Conservation (phyloP, 2,113 vertebrate genomes). For the Colistium nudipinnis region DNA sequence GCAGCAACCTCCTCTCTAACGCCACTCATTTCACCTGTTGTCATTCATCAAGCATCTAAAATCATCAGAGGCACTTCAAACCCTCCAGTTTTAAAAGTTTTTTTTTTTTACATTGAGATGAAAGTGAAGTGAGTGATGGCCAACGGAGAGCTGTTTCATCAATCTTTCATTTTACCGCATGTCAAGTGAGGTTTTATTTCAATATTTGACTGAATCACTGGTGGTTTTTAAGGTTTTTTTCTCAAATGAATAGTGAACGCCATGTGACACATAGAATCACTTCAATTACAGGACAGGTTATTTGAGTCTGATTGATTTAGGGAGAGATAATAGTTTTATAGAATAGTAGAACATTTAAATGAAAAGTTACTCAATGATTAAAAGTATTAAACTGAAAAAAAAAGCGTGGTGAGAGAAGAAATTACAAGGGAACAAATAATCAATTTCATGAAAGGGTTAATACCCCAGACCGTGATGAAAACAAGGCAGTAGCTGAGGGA, state of each 20-base stretch:
- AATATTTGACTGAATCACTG: slow-evolving; percentile 22
- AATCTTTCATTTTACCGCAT: slow-evolving; percentile 13
- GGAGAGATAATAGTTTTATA: no score
- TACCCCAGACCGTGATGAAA: neutral
- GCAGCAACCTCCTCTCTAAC: slow-evolving; percentile 15
- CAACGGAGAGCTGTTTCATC: slow-evolving; percentile 6
- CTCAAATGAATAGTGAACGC: neutral
- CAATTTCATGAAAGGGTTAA: neutral
- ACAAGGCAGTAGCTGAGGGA: neutral
- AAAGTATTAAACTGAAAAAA: neutral
- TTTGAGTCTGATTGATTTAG: no score
- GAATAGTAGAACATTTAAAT: no score
- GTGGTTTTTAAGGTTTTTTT: neutral
- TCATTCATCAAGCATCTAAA: slow-evolving; percentile 42
- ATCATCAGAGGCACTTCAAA: slow-evolving; percentile 31
- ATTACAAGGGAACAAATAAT: neutral
- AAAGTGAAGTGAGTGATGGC: slow-evolving; percentile 30
- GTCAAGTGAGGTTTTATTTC: slow-evolving; percentile 7
- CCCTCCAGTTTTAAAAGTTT: slow-evolving; percentile 4
- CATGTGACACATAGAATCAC: neutral
- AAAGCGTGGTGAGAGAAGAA: neutral
- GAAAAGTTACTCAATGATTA: no score
- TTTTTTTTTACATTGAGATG: slow-evolving; percentile 31
- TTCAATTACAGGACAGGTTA: no score
- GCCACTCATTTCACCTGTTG: slow-evolving; percentile 18